These are phyloP conservation scores for Chroicocephalus ridibundus DNA, from an alignment of 2,113 vertebrate genomes.

Conservation along the genomic window DNA sequence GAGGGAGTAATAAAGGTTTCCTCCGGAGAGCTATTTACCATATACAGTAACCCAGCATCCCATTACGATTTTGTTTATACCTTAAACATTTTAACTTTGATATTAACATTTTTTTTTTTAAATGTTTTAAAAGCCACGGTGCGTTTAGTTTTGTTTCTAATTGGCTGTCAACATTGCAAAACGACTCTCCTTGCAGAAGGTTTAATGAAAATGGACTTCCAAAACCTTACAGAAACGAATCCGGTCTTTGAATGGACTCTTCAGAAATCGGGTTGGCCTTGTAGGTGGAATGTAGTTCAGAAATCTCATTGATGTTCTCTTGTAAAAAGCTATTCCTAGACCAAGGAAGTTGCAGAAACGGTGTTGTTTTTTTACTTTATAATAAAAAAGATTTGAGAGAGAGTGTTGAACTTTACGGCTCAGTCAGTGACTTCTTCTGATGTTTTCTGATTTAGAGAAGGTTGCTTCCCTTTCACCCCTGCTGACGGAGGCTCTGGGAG, in stretches of 20 bases:
- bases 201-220: neutral
- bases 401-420: neutral
- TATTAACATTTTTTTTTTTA: slow-evolving; percentile 31
- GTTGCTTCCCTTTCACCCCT: neutral
- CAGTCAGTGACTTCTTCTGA: neutral
- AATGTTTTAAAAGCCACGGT: slow-evolving; percentile 43
- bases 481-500: neutral
- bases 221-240: neutral
- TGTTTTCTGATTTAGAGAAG: neutral
- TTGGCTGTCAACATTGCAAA: slow-evolving; percentile 38
- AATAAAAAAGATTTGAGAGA: neutral
- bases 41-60: slow-evolving; percentile 60
- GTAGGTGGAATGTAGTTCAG: neutral
- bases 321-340: neutral
- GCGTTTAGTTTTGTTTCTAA: slow-evolving; percentile 60
- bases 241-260: neutral
- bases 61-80: slow-evolving; percentile 68
- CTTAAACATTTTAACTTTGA: slow-evolving; percentile 52
- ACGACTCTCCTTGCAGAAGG: neutral
- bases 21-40: slow-evolving; percentile 73
- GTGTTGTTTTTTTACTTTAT: neutral
- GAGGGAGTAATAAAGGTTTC: slow-evolving; percentile 75
- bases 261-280: neutral
- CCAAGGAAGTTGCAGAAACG: neutral
- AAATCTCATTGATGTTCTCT: neutral